Conservation (phyloP, 2,888 invertebrate genomes). For the Phytoseiulus persimilis region DNA sequence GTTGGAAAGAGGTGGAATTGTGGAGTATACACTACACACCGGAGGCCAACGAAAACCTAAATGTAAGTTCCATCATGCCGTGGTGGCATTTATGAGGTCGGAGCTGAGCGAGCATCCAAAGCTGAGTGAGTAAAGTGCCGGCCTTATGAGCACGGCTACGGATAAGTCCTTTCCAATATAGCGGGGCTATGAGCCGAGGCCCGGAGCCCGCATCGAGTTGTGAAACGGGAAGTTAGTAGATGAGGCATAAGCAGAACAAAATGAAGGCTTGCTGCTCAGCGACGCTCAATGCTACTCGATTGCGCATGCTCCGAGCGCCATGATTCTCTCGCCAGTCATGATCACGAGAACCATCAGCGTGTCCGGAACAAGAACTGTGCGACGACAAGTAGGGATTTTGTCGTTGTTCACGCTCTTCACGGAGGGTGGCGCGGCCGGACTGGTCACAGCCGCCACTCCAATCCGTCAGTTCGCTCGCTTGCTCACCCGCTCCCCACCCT, state of each 20-base stretch:
- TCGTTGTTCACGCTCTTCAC: neutral
- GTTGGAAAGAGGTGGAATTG: conserved; percentile 47
- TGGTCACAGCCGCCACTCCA: neutral
- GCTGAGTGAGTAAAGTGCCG: neutral
- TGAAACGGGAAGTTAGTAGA: neutral
- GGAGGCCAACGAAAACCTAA: conserved; percentile 17
- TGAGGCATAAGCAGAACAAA: neutral
- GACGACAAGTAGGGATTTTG: too few relatives aligned
- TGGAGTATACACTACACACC: conserved; percentile 46
- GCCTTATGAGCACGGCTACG: neutral
- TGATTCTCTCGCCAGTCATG: too few relatives aligned
- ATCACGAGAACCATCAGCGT: too few relatives aligned
- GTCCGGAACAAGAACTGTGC: too few relatives aligned
- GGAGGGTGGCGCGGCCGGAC: too few relatives aligned
- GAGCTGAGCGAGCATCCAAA: too few relatives aligned
- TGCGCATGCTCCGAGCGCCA: too few relatives aligned
- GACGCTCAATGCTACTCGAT: too few relatives aligned
- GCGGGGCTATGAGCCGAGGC: neutral
- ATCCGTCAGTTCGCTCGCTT: too few relatives aligned
- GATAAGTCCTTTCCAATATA: neutral
- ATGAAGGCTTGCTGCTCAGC: too few relatives aligned
- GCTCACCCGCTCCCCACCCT: too few relatives aligned
- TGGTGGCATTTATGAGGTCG: too few relatives aligned
- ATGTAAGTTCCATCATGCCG: conserved; percentile 7
- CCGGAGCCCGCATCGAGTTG: neutral